A percentile compares a stretch with the other conserved stretches of the same genome.
phyloP scores from a whole-genome alignment of 1,140 invertebrate species.

The Drosophila ercepeae region DNA sequence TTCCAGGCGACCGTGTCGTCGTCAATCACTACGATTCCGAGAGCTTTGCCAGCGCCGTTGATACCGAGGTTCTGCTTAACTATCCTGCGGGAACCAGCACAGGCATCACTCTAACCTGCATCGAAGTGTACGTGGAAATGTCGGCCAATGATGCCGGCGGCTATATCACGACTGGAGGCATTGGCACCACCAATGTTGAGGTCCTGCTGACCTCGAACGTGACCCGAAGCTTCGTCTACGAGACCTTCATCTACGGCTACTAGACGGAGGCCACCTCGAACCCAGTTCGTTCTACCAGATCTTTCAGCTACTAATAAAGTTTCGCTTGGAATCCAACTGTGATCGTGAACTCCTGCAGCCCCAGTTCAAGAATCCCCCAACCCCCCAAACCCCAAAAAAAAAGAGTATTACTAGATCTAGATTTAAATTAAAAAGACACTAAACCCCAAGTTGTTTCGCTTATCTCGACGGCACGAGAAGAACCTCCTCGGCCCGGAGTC shows the following conservation, averaged over 20 bases:
- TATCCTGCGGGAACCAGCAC: slow-evolving; percentile 47
- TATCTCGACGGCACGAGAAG: neutral
- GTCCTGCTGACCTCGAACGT: slow-evolving; percentile 57
- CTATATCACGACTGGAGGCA: slow-evolving; percentile 60
- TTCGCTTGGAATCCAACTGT: slow-evolving; percentile 69
- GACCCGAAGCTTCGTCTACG: slow-evolving; percentile 67
- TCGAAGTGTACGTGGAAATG: slow-evolving; percentile 72
- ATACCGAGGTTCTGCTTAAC: slow-evolving; percentile 62
- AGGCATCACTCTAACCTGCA: slow-evolving; percentile 53
- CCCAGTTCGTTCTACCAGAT: slow-evolving; percentile 4
- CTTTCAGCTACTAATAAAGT: slow-evolving; percentile 30
- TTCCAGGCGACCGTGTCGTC: slow-evolving; percentile 61
- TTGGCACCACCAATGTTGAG: slow-evolving; percentile 51
- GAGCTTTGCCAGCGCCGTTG: slow-evolving; percentile 53
- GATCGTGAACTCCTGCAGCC: slow-evolving; percentile 40
- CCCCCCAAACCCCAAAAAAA: neutral
- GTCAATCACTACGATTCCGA: slow-evolving; percentile 63
- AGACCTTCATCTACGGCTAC: slow-evolving; percentile 77
- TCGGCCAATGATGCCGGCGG: slow-evolving; percentile 57
- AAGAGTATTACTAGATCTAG: neutral
- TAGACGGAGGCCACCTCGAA: slow-evolving; percentile 6
- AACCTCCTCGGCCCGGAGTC: neutral
- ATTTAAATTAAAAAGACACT: neutral
- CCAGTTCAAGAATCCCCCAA: neutral
- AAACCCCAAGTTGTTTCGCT: neutral